Evolutionary conservation across 2,888 invertebrate species (phyloP), one percentile per base, ranked within the genome.

Genomic region (Lepidocyrtinus sp.): DNA sequence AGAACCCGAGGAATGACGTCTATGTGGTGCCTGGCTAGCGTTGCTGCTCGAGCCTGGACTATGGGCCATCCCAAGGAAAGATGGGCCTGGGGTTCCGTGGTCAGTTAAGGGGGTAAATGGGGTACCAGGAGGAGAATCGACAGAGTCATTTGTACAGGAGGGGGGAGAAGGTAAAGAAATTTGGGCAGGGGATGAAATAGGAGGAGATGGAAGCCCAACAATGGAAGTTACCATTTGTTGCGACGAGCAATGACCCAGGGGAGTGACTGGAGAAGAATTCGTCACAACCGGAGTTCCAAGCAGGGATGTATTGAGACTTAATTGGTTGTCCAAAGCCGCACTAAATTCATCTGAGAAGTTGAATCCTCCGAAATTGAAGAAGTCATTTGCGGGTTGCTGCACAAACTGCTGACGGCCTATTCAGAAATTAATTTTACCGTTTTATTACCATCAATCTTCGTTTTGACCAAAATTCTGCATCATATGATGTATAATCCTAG

Each of bases 171-270:
- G 83, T 65, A 83, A 75, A 79, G 84, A 85, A 15, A 83, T 62
- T 68, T 77, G 78, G 69, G 82, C 76, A 7, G 85, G 82, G 65
- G 76, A 83, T 19, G 81, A 72, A 7, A 72, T 78, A 65, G 83
- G 76, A 59, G 84, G 85, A 81, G 85, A 86, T 45, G 85, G 82
- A 36, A 85, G 83, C 74, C 86, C 86, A 85, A 83, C 78, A 82
- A 84, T 82, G 80, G 84, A 83, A 82, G 82, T 87, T 86, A 87
- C 87, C 87, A 87, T 87, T 86, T 85, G 85, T 84, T 84, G 81
- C 76, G 84, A 83, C 77, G 85, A 75, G 73, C 82, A 81, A 46
- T 83, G 82, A 74, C 82, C 83, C 76, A 83, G 68, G 73, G 83
- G 81, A 46, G 61, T 65, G 55, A 83, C 76, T 50, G 83, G 75